Conservation (phyloP, 2,888 invertebrate genomes). For the Scaptomyza caliginosa region DNA sequence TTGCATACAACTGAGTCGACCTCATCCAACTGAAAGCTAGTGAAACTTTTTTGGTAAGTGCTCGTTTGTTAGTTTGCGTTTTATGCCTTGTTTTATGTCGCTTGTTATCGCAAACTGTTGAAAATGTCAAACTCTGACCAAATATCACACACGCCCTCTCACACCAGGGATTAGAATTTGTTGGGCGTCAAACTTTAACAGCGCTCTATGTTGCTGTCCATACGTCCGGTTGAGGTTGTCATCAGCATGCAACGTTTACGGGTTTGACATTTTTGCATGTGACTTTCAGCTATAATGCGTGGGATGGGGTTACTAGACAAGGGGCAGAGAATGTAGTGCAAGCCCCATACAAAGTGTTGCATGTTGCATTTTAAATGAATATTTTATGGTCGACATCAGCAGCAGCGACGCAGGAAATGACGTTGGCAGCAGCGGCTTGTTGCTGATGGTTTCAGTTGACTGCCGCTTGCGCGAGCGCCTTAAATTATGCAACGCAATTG, state of each 20-base stretch:
- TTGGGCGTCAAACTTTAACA: conserved; percentile 20
- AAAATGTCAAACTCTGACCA: conserved; percentile 29
- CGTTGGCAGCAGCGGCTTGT: conserved; percentile 38
- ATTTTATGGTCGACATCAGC: conserved; percentile 66
- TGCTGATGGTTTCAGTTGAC: conserved; percentile 58
- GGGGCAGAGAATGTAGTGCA: conserved; percentile 36
- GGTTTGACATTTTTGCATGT: conserved; percentile 62
- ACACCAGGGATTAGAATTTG: conserved; percentile 57
- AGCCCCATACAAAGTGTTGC: conserved; percentile 75
- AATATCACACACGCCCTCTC: conserved; percentile 20
- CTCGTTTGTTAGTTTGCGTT: conserved; percentile 55
- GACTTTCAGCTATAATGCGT: conserved; percentile 55
- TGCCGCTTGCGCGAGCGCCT: conserved; percentile 62
- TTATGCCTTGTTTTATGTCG: conserved; percentile 44
- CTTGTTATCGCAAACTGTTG: conserved; percentile 50
- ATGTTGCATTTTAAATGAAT: conserved; percentile 77
- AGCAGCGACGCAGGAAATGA: conserved; percentile 32
- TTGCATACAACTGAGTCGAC: conserved; percentile 24
- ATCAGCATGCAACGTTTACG: conserved; percentile 60
- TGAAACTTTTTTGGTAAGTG: conserved; percentile 60
- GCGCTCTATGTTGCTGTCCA: conserved; percentile 22
- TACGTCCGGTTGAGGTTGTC: conserved; percentile 62
- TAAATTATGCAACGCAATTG: conserved; percentile 73
- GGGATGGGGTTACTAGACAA: background rate
- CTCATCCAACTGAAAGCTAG: conserved; percentile 23